Evolutionary conservation across 2,888 invertebrate genomes (phyloP).

Genomic region (Drosophila pegasa): DNA sequence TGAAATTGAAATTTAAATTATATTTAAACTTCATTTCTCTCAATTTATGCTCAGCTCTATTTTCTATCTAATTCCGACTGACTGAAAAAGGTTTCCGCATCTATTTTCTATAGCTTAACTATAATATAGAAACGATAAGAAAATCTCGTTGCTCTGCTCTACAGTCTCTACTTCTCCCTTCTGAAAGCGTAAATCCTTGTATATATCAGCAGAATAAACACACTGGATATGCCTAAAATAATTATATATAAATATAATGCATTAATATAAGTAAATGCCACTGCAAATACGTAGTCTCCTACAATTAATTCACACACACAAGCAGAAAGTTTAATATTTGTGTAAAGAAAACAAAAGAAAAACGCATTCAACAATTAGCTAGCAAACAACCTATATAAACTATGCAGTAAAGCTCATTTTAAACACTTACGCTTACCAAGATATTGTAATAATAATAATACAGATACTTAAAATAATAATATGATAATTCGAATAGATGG

Average conservation of each 20-base stretch:
- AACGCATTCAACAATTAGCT: conserved; percentile 56
- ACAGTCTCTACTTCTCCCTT: neutral
- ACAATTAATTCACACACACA: conserved; percentile 45
- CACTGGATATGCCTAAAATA: conserved; percentile 57
- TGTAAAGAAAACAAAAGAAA: conserved; percentile 35
- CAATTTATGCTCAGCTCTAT: too few relatives aligned
- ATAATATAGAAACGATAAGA: neutral
- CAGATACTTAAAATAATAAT: conserved; percentile 16
- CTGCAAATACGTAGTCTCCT: conserved; percentile 62
- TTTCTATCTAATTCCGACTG: conserved; percentile 1
- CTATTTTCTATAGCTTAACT: conserved; percentile 6
- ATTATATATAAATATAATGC: conserved; percentile 39
- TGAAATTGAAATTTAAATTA: too few relatives aligned
- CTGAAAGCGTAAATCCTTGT: conserved; percentile 26
- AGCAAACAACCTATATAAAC: conserved; percentile 54
- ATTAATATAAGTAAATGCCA: conserved; percentile 51
- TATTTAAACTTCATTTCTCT: too few relatives aligned
- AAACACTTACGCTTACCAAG: conserved; percentile 77
- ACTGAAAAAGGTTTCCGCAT: conserved; percentile 7
- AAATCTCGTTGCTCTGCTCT: conserved; percentile 10
- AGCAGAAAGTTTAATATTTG: conserved; percentile 26
- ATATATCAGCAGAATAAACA: conserved; percentile 23
- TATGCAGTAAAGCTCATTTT: conserved; percentile 70
- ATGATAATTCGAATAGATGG: conserved; percentile 37
- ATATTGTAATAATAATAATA: conserved; percentile 50